Evolutionary conservation across 2,888 invertebrate genomes (phyloP), one percentile per base, ranked within the genome.

Genomic region (Lampropteryx suffumata): DNA sequence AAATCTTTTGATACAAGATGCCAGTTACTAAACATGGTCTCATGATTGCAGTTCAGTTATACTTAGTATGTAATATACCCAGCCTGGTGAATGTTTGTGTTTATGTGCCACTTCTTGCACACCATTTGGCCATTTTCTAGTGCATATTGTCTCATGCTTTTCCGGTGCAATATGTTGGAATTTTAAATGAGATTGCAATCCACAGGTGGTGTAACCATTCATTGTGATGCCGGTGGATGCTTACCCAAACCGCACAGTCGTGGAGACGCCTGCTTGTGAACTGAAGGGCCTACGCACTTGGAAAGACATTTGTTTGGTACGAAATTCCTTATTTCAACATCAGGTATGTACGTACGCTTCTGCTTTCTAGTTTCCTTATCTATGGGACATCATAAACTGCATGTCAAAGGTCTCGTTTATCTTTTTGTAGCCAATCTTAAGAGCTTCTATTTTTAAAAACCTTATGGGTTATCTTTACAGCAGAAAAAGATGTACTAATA

Each of bases 191-290:
- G 14, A 9, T 32, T 48, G 30, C 14, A 36, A 29, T 54, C 43
- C 21, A 30, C 71, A 90, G 90, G 90, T 88, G 87, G 87, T 79
- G 90, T 82, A 83, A 87, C 83, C 83, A 87, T 85, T 89, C 82
- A 85, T 84, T 90, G 91, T 91, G 90, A 91, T 91, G 91, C 90
- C 90, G 90, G 87, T 90, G 90, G 90, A 90, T 91, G 90, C 88
- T 83, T 88, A 86, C 88, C 83, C 82, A 73, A 81, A 86, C 80
- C 79, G 85, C 82, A 89, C 86, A 86, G 90, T 85, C 86, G 90
- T 86, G 87, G 90, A 84, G 89, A 87, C 86, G 83, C 86, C 82
- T 84, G 87, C 81, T 87, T 89, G 86, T 88, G 90, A 87, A 76
- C 82, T 87, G 79, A 88, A 80, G 79, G 90, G 90, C 75, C 84